phyloP scores from a whole-genome alignment of 2,797 vertebrate species.

The Sebastes kiyomatsui region DNA sequence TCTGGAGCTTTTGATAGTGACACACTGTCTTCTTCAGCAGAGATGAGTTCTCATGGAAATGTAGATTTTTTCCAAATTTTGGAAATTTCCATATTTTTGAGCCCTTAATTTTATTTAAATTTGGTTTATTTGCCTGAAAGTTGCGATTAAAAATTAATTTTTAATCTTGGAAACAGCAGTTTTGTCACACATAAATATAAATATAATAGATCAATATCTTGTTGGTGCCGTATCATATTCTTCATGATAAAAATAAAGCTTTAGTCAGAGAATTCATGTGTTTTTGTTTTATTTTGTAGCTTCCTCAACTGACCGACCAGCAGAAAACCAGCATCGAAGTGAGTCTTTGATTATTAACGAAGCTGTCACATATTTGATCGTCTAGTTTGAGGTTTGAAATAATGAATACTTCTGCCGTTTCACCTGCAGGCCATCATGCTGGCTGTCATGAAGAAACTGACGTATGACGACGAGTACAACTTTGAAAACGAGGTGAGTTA shows the following conservation, averaged over 20 bases:
- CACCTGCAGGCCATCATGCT: slow-evolving; percentile 91
- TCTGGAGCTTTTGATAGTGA: no score
- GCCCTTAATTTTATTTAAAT: no score
- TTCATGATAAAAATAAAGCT: neutral
- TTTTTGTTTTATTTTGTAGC: slow-evolving; percentile 73
- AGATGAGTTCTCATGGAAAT: neutral
- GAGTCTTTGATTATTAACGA: slow-evolving; percentile 13
- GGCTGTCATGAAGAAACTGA: slow-evolving; percentile 97
- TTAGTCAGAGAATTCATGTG: neutral
- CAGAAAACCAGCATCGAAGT: slow-evolving; percentile 95
- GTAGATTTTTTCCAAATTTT: neutral
- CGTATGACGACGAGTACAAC: slow-evolving; percentile 98
- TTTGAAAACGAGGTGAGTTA: slow-evolving; percentile 95
- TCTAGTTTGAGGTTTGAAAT: accelerated
- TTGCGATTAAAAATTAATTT: neutral
- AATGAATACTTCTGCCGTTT: accelerated
- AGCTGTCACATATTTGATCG: accelerated
- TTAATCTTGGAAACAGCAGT: neutral
- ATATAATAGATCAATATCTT: neutral
- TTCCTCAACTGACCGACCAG: slow-evolving; percentile 90
- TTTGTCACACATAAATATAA: neutral
- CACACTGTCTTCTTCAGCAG: no score
- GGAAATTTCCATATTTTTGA: no score
- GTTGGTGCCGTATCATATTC: no score
- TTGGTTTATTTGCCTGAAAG: neutral